phyloP scores from a whole-genome alignment of 2,888 invertebrate species.

The Bembecia ichneumoniformis region DNA sequence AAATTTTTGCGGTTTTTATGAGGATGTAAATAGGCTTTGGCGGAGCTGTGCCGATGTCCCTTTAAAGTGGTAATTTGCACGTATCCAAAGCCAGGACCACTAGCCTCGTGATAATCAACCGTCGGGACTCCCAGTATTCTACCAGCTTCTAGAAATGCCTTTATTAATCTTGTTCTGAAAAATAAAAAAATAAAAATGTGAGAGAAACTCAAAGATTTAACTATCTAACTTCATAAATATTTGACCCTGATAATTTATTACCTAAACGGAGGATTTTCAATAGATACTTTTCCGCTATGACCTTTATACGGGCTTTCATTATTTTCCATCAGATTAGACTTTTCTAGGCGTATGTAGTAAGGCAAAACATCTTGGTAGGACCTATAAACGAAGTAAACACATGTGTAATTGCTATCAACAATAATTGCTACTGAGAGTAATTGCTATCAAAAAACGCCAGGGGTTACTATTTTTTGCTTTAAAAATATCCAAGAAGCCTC shows the following conservation, averaged over 20 bases:
- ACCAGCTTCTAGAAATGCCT: slow-evolving; percentile 61
- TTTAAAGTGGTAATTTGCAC: slow-evolving; percentile 66
- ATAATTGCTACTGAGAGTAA: too few species aligned
- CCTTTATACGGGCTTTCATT: slow-evolving; percentile 18
- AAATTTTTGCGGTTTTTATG: slow-evolving; percentile 70
- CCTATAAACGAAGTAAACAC: slow-evolving; percentile 15
- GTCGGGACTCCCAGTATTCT: slow-evolving; percentile 70
- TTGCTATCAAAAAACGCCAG: too few species aligned
- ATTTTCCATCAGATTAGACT: slow-evolving; percentile 29
- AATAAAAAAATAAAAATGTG: too few species aligned
- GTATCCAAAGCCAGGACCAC: slow-evolving; percentile 68
- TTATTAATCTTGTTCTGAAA: slow-evolving; percentile 10
- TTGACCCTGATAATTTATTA: slow-evolving; percentile 2
- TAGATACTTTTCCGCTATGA: slow-evolving; percentile 10
- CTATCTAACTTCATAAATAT: background rate
- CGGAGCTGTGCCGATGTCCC: slow-evolving; percentile 73
- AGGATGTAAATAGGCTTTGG: slow-evolving; percentile 69
- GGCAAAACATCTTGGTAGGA: slow-evolving; percentile 61
- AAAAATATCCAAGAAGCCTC: too few species aligned
- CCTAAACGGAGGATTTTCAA: slow-evolving; percentile 37
- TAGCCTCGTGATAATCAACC: slow-evolving; percentile 70
- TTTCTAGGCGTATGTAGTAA: slow-evolving; percentile 66
- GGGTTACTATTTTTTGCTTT: too few species aligned
- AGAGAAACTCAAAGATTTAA: background rate
- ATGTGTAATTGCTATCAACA: too few species aligned